Conservation (phyloP, 2,888 invertebrate species). For the Lithophane semibrunnea region DNA sequence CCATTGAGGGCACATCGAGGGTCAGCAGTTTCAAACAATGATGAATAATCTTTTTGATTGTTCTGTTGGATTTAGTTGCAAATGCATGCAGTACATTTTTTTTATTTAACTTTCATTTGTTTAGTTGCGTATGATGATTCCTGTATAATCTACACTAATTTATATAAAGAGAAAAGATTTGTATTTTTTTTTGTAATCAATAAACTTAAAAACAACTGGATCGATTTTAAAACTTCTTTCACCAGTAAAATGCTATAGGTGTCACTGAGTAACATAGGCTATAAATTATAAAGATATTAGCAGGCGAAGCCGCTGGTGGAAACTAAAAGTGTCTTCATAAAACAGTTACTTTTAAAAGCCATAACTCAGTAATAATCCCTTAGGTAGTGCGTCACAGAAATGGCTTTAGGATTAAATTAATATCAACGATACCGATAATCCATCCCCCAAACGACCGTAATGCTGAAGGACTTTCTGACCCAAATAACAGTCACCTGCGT, state of each 20-base stretch:
- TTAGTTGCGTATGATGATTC: neutral
- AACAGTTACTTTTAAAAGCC: constrained; percentile 9
- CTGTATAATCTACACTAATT: too few relatives aligned
- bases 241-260: too few relatives aligned
- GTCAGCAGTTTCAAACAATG: constrained; percentile 26
- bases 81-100: neutral
- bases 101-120: neutral
- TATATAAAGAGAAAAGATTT: too few relatives aligned
- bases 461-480: constrained; percentile 13
- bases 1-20: constrained; percentile 5
- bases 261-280: too few relatives aligned
- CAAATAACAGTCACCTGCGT: constrained; percentile 30
- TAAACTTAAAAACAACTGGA: too few relatives aligned
- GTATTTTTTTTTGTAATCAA: too few relatives aligned
- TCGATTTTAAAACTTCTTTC: too few relatives aligned
- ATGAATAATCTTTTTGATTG: constrained; percentile 1
- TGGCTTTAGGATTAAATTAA: constrained; percentile 25
- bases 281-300: too few relatives aligned
- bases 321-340: neutral
- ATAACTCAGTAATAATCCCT: constrained; percentile 24
- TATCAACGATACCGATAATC: constrained; percentile 14
- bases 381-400: constrained; percentile 13
- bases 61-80: neutral
- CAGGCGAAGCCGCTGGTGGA: too few relatives aligned
- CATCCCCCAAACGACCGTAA: constrained; percentile 11